Conservation (phyloP, 2,113 vertebrate genomes). For the Pao palembangensis region DNA sequence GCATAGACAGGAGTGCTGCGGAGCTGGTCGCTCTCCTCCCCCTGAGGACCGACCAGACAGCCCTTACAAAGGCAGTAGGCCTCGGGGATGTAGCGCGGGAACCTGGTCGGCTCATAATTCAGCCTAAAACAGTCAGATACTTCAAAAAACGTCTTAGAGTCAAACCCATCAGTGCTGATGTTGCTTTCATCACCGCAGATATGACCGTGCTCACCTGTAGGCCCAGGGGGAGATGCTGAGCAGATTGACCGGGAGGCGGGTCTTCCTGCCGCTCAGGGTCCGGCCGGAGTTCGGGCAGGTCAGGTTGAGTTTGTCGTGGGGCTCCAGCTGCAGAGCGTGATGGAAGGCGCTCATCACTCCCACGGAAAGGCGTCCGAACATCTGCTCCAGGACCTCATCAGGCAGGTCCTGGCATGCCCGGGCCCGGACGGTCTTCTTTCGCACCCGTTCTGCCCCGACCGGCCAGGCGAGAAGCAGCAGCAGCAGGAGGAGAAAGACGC, state of each 20-base stretch:
- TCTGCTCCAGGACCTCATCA: conserved; percentile 90
- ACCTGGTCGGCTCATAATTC: conserved; percentile 81
- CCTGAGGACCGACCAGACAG: conserved; percentile 79
- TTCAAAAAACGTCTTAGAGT: too few relatives aligned
- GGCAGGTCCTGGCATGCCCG: conserved; percentile 84
- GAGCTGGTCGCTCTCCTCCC: conserved; percentile 79
- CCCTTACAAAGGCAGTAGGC: conserved; percentile 93
- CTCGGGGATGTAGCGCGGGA: conserved; percentile 88
- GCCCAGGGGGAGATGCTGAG: conserved; percentile 92
- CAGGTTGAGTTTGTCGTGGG: conserved; percentile 78
- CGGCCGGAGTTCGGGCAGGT: conserved; percentile 79
- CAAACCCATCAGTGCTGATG: neutral
- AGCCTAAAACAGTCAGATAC: conserved; percentile 69
- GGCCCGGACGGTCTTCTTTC: conserved; percentile 67
- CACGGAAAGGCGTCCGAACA: conserved; percentile 88
- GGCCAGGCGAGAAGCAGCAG: conserved; percentile 27
- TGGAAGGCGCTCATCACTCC: conserved; percentile 92
- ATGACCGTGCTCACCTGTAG: conserved; percentile 81
- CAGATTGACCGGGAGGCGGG: conserved; percentile 83
- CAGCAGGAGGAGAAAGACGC: conserved; percentile 33
- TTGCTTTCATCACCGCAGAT: neutral
- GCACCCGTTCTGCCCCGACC: conserved; percentile 50
- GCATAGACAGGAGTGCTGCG: conserved; percentile 86
- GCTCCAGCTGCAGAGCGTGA: conserved; percentile 88
- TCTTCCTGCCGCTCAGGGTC: conserved; percentile 58